Evolutionary conservation across 2,888 invertebrate genomes (phyloP).

Genomic region (Hartigia nigra): DNA sequence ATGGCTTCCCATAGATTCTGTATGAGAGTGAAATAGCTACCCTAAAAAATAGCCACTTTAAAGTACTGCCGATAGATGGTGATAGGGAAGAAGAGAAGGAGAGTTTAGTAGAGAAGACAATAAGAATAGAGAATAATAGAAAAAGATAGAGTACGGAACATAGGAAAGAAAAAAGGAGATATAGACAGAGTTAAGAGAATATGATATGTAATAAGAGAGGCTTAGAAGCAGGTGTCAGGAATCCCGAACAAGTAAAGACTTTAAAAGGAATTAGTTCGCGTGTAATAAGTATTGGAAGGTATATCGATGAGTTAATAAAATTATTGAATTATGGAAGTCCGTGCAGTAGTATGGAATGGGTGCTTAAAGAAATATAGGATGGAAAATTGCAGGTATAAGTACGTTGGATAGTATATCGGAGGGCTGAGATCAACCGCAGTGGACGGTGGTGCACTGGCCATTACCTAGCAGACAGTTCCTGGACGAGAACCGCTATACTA

Average conservation of each 20-base stretch:
- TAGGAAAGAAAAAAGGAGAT: neutral
- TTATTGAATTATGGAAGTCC: conserved; percentile 25
- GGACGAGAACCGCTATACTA: neutral
- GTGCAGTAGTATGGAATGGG: neutral
- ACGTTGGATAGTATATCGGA: conserved; percentile 16
- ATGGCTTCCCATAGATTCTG: neutral
- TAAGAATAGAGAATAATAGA: neutral
- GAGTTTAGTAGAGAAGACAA: neutral
- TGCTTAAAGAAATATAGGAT: conserved; percentile 7
- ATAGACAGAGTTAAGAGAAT: neutral
- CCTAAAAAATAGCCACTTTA: neutral
- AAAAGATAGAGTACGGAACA: neutral
- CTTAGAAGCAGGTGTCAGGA: too few species aligned
- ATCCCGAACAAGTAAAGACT: neutral
- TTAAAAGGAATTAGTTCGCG: neutral
- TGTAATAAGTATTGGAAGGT: conserved; percentile 8
- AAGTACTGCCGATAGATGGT: neutral
- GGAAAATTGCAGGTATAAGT: conserved; percentile 8
- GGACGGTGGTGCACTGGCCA: conserved; percentile 41
- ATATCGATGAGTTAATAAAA: conserved; percentile 23
- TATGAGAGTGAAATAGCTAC: neutral
- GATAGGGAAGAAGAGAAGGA: neutral
- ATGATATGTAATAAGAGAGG: neutral
- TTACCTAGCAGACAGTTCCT: conserved; percentile 22
- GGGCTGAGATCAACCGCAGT: conserved; percentile 41